Percentiles rank a stretch among this genome's conserved stretches.
Conservation (phyloP, 2,113 vertebrate genomes). For the Scopus umbretta region DNA sequence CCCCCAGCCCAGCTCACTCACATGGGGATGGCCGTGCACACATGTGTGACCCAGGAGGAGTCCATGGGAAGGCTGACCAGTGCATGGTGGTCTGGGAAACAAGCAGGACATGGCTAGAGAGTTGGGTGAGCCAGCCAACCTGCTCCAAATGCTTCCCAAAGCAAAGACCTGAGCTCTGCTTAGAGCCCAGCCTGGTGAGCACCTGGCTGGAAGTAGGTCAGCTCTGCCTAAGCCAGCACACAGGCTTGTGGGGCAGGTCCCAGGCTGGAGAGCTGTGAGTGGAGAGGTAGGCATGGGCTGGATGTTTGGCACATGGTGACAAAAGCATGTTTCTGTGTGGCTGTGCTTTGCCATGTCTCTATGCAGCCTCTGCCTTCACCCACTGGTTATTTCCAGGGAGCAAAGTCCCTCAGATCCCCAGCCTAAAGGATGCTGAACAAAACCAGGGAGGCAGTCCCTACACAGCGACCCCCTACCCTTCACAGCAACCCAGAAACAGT, state of each 20-base stretch:
- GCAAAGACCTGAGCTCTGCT: not conserved
- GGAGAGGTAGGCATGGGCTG: not conserved
- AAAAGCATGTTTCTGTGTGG: accelerated
- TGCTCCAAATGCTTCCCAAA: not conserved
- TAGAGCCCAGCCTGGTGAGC: not conserved
- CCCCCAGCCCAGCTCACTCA: not conserved
- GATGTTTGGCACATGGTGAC: accelerated
- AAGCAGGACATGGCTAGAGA: not conserved
- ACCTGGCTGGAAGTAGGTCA: not conserved
- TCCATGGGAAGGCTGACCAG: not conserved
- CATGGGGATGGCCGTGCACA: accelerated
- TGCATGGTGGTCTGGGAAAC: not conserved
- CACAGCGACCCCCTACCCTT: accelerated
- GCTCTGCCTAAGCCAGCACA: not conserved
- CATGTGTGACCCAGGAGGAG: accelerated
- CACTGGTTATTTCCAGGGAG: not conserved
- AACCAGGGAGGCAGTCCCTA: not conserved
- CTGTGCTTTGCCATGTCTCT: not conserved
- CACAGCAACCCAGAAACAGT: not conserved
- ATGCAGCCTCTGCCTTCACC: not conserved
- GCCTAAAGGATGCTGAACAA: not conserved
- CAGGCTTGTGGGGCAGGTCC: not conserved
- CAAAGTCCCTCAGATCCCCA: not conserved
- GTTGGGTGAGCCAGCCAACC: not conserved
- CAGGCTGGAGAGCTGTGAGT: not conserved